Base-by-base conservation (phyloP, 2,888 invertebrate species). In the Drosophila testacea region DNA sequence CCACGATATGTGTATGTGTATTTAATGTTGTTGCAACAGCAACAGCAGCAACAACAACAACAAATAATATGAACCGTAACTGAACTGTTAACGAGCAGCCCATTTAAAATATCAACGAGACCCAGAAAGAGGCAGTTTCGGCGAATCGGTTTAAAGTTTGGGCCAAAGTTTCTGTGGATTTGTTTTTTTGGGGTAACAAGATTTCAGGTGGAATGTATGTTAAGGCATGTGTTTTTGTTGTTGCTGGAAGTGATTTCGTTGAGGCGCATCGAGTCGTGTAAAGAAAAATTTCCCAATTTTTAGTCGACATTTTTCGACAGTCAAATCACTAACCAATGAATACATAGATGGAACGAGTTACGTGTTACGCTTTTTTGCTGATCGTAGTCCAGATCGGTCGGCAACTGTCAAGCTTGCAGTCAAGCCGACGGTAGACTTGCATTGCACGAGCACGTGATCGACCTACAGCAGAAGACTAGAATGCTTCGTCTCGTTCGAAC, bases 11-110 rank as follows among this genome's bases (percentile, higher is more conserved):
- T 67, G 42, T 70, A 57, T 60, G 71, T 77, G 80, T 80, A 74
- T 74, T 87, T 79, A 73, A 82, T 81, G 69, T 77, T 66, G 59
- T 57, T 67, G 69, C 67, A 66, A 51, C 57, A 75, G 52, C 51
- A 51, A 11, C 67, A 66, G 48, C 57, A 75, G 52, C 51, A 51
- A 11, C 55, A 51, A 27, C 36, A 50, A 27, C 34, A 52, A 42
- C 22, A 32, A 32, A 32, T 10, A 38, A 32, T 48, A 52, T 46
- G 47, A 57, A 51, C 54, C 62, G 52, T 47, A 51, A 42, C 52
- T 60, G 22, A 36, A 48, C 79, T 73, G 65, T 78, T 79, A 77
- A 79, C 81, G 74, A 77, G 74, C 70, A 54, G 38, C 65, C 56
- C 78, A 71, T 81, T 81, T 81, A 61, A 77, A 70, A 68, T 70